A percentile compares a stretch with the other conserved stretches of the same genome.
phyloP scores from a whole-genome alignment of 2,113 vertebrate genomes.

The Callipepla californica region DNA sequence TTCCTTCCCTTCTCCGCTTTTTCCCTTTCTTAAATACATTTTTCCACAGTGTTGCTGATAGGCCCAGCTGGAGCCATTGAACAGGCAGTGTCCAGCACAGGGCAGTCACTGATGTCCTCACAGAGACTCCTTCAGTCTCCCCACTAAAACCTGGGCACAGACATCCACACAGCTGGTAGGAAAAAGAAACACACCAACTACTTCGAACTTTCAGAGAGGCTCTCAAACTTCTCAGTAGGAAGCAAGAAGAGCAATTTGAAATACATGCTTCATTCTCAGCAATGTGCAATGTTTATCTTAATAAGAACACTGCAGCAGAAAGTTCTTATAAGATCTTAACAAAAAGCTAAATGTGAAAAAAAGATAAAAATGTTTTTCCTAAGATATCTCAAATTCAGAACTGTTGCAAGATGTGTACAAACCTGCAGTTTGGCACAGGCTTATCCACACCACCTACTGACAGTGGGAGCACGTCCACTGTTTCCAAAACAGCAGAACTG shows the following conservation, averaged over 20 bases:
- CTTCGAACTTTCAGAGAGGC: neutral
- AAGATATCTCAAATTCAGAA: neutral
- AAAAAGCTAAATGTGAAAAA: neutral
- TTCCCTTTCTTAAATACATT: neutral
- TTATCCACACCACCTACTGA: neutral
- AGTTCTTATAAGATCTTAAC: neutral
- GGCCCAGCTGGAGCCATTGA: rapidly evolving
- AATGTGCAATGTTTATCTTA: neutral
- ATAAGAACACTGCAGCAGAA: neutral
- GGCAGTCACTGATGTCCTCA: neutral
- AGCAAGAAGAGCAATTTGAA: neutral
- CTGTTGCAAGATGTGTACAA: neutral
- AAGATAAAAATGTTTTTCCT: neutral
- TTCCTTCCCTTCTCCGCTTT: neutral
- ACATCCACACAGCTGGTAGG: neutral
- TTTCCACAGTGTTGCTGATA: neutral
- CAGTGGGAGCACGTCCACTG: neutral
- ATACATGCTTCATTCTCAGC: neutral
- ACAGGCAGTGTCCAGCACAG: neutral
- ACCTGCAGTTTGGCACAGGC: neutral
- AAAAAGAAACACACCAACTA: neutral
- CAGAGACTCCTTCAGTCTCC: neutral
- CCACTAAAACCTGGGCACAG: neutral
- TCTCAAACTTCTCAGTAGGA: neutral
- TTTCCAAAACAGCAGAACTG: neutral